Percentiles rank a stretch among this genome's conserved stretches.
Evolutionary conservation across 2,797 vertebrate genomes (phyloP).

Genomic region (Artibeus lituratus): DNA sequence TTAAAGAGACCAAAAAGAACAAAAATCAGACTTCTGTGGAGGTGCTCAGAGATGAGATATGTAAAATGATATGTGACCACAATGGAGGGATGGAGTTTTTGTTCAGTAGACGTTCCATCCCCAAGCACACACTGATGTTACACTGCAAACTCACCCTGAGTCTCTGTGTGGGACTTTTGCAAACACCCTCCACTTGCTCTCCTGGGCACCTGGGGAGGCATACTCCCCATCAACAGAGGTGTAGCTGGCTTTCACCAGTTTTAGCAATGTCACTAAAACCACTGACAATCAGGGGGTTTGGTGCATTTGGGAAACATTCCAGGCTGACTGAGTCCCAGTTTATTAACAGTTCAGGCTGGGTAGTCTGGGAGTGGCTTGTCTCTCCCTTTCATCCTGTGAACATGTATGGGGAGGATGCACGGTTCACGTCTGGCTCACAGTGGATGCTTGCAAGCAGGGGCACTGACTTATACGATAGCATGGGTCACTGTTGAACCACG

Average conservation of each 20-base stretch:
- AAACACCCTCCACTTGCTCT: not conserved
- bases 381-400: not conserved
- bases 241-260: not conserved
- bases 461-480: not conserved
- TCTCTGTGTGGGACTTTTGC: not conserved
- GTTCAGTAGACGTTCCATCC: not conserved
- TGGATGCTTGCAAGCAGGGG: not conserved
- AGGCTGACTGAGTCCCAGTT: not conserved
- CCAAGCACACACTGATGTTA: not conserved
- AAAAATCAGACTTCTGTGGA: slow-evolving; percentile 41
- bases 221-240: not conserved
- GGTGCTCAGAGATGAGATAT: slow-evolving; percentile 57
- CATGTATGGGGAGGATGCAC: accelerated
- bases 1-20: slow-evolving; percentile 45
- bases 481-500: not conserved
- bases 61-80: slow-evolving; percentile 20
- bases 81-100: not conserved
- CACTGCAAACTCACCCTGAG: not conserved
- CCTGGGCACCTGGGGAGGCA: accelerated
- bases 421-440: not conserved
- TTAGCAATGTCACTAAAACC: not conserved
- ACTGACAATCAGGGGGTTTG: not conserved
- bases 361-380: not conserved
- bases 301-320: not conserved
- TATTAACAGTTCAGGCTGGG: not conserved